Percentiles rank a stretch among this genome's conserved stretches.
These are phyloP conservation scores for Alfaro cultratus DNA, from an alignment of 2,797 vertebrate species.

Conservation along the genomic window DNA sequence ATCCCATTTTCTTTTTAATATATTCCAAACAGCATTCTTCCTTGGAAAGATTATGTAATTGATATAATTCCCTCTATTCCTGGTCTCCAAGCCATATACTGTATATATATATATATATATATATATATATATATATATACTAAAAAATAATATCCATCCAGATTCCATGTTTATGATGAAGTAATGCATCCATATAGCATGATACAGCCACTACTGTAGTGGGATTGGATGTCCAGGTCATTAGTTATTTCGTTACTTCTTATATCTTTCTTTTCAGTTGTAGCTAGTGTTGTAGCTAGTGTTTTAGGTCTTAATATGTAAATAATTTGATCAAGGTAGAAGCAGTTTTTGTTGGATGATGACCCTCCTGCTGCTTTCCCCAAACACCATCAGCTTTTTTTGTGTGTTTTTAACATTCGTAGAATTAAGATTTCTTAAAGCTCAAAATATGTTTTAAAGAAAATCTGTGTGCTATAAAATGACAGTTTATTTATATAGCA, in stretches of 20 bases:
- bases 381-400: neutral
- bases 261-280: neutral
- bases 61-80: neutral
- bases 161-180: neutral
- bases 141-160: neutral
- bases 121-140: neutral
- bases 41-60: too few relatives aligned
- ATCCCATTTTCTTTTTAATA: neutral
- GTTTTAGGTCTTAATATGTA: neutral
- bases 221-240: too few relatives aligned
- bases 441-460: neutral
- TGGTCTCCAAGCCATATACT: neutral
- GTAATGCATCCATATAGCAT: too few relatives aligned
- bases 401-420: neutral
- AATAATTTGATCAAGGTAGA: neutral
- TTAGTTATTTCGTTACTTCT: too few relatives aligned
- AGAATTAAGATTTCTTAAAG: neutral
- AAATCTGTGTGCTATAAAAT: neutral
- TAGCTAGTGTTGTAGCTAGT: neutral
- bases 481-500: neutral
- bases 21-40: neutral
- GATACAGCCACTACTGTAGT: too few relatives aligned
- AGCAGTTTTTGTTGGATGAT: neutral
- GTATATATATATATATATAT: too few relatives aligned
- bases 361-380: neutral